Evolutionary conservation across 2,888 invertebrate species (phyloP).

Genomic region (Eueremaeus valkanovi): DNA sequence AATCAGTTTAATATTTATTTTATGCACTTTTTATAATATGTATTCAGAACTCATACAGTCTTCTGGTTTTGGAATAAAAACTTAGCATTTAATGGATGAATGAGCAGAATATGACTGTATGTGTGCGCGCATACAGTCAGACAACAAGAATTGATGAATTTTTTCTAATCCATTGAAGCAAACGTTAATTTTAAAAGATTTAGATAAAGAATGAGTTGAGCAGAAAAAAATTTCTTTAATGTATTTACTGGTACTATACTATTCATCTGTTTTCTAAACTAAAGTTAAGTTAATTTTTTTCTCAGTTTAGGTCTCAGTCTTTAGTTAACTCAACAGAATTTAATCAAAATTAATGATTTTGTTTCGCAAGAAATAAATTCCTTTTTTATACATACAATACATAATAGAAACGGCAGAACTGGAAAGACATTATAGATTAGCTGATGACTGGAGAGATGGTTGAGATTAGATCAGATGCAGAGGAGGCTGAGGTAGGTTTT

Average conservation of each 20-base stretch:
- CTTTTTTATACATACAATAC: not conserved
- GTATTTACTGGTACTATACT: not conserved
- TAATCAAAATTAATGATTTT: conserved; percentile 10
- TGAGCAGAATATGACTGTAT: not conserved
- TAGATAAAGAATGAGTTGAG: conserved; percentile 9
- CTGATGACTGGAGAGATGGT: not conserved
- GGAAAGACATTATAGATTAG: not conserved
- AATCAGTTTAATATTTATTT: no score
- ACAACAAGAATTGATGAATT: not conserved
- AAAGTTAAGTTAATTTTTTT: not conserved
- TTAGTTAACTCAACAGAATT: not conserved
- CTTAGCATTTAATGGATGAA: not conserved
- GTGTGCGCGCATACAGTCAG: not conserved
- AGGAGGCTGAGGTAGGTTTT: not conserved
- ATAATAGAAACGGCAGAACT: not conserved
- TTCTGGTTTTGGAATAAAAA: not conserved
- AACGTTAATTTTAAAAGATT: not conserved
- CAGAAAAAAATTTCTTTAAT: not conserved
- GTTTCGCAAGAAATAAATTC: not conserved
- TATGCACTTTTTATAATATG: no score
- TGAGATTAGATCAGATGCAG: not conserved
- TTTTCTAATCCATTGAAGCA: conserved; percentile 13
- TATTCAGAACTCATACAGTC: no score
- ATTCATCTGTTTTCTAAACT: not conserved
- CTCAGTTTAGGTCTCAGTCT: not conserved